Evolutionary conservation across 1,140 invertebrate genomes (phyloP).

Genomic region (Cryptotermes secundus): DNA sequence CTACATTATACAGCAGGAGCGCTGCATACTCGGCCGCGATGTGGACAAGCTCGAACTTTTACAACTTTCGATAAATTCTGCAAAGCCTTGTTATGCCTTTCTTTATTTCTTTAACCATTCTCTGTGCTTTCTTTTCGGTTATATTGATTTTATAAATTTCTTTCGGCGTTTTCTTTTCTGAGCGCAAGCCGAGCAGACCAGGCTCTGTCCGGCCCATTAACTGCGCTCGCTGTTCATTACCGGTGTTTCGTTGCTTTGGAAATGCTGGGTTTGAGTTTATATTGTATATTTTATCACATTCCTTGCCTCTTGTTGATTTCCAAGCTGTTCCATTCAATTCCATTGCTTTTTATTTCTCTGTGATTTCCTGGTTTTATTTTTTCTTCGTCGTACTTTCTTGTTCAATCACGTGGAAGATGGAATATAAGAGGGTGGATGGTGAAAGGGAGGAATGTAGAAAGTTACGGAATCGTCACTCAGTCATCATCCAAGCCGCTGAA

Average conservation of each 20-base stretch:
- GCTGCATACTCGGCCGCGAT: too few relatives aligned
- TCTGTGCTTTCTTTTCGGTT: too few relatives aligned
- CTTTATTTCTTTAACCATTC: too few relatives aligned
- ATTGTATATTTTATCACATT: conserved; percentile 20
- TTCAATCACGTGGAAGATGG: neutral
- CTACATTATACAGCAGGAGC: too few relatives aligned
- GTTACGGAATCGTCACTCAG: neutral
- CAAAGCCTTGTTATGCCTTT: too few relatives aligned
- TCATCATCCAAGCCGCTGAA: neutral
- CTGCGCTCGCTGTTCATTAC: neutral
- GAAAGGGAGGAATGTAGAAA: neutral
- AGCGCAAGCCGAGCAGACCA: too few relatives aligned
- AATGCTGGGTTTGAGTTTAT: neutral
- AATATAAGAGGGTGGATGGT: neutral
- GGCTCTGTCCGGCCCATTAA: too few relatives aligned
- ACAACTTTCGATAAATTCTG: too few relatives aligned
- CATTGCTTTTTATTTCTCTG: neutral
- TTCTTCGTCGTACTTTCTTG: neutral
- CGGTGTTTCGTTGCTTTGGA: neutral
- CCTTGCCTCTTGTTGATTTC: neutral
- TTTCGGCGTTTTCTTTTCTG: too few relatives aligned
- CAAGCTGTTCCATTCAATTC: neutral
- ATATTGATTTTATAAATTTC: too few relatives aligned
- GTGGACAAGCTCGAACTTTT: too few relatives aligned
- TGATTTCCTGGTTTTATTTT: neutral